Conservation (phyloP, 1,140 invertebrate genomes). For the Babylonia areolata region DNA sequence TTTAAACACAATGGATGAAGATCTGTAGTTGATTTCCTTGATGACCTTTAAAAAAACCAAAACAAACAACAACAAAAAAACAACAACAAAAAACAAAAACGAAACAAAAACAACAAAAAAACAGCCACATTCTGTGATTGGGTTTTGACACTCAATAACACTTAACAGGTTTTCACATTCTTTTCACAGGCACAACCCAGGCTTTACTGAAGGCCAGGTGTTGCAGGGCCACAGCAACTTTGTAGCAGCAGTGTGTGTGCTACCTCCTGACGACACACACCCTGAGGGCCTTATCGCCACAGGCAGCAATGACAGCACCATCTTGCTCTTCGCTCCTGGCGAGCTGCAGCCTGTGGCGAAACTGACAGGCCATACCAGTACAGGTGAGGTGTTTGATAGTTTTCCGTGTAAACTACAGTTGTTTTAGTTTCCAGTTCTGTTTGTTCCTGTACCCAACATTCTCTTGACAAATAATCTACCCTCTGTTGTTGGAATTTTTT, state of each 20-base stretch:
- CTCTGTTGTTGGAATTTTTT: no score
- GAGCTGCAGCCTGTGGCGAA: slow-evolving; percentile 79
- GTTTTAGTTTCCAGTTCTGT: no score
- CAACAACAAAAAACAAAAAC: no score
- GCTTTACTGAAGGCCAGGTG: slow-evolving; percentile 80
- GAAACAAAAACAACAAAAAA: neutral
- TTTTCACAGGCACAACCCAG: slow-evolving; percentile 76
- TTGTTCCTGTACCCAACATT: no score
- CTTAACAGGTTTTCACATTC: neutral
- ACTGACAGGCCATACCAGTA: slow-evolving; percentile 88
- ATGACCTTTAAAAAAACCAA: no score
- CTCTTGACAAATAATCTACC: no score
- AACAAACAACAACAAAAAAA: no score
- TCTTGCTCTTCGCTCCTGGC: slow-evolving; percentile 84
- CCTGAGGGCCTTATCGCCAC: slow-evolving; percentile 89
- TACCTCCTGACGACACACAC: slow-evolving; percentile 82
- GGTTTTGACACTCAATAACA: no score
- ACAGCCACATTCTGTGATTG: no score
- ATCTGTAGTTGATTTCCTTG: no score
- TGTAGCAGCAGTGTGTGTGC: slow-evolving; percentile 86
- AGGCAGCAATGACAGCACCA: slow-evolving; percentile 91
- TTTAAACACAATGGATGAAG: no score
- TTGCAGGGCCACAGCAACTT: slow-evolving; percentile 91
- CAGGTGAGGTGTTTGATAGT: slow-evolving; percentile 72
- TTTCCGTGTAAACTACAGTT: no score